Base-by-base conservation (phyloP, 2,797 vertebrate species). In the Fratercula arctica region DNA sequence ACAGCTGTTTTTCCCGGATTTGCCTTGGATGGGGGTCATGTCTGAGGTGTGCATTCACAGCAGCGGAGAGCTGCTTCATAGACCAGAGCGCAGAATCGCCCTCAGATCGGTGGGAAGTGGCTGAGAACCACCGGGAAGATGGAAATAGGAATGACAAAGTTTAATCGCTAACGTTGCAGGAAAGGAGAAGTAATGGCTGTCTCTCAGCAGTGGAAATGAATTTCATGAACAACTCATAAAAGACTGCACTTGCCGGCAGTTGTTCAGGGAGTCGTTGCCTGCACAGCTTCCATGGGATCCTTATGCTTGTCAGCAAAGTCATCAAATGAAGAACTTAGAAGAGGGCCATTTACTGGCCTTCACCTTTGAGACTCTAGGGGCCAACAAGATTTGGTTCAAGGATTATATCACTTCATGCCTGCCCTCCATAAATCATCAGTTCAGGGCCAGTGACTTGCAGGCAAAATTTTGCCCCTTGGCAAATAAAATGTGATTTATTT, bases 401-500 rank as follows among this genome's bases (percentile, higher is more conserved):
- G 61, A 75, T 29, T 83, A 0, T 46, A 90, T 50, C 46, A 39
- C 74, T 93, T 95, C 3, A 6, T 5, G 4, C 35, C 43, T 89
- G 46, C 69, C 50, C 85, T 93, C 69, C 17, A 61, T 78, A 96
- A 94, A 94, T 92, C 86, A 92, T 28, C 56, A 9, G 60, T 87
- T 97, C 88, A 84, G 79, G 87, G 76, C 63, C 93, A 95, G n/a
- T 75, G 73, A 74, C 53, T 81, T 89, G 45, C 81, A 91, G 85
- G 78, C 24, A 96, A 95, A 93, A 90, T 85, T 94, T 89, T 93
- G 51, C 53, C 57, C 64, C 87, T 89, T 90, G 37, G n/a, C 57
- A 93, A 93, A 92, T 82, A 83, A 79, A 73, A 90, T 89, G 66
- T 93, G 37, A 94, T 96, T 97, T 90, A 61, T 93, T 95, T 94